A percentile compares a stretch with the other conserved stretches of the same genome.
Conservation (phyloP, 2,113 vertebrate genomes). For the Hemiscyllium ocellatum region DNA sequence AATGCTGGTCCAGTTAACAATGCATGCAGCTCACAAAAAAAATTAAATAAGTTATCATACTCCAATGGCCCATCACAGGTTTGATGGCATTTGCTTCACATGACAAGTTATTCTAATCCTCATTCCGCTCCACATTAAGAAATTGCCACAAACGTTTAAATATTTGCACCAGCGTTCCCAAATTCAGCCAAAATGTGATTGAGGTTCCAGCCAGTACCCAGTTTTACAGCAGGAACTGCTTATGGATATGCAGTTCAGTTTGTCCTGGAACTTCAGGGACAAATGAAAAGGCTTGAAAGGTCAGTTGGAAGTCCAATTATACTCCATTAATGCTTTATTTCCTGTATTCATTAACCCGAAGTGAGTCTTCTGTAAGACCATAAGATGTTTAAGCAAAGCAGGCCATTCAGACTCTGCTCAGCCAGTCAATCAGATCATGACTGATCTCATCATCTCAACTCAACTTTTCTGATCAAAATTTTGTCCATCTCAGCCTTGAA, state of each 20-base stretch:
- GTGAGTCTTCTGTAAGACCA: background rate
- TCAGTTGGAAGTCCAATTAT: background rate
- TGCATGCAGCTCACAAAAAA: too few relatives aligned
- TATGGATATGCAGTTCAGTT: background rate
- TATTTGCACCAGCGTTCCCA: background rate
- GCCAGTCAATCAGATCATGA: too few relatives aligned
- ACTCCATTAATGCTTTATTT: background rate
- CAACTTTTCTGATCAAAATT: too few relatives aligned
- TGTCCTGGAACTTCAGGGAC: background rate
- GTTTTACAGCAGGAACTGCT: background rate
- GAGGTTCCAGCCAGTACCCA: background rate
- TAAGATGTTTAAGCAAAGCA: too few relatives aligned
- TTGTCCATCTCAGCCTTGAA: too few relatives aligned
- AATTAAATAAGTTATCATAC: background rate
- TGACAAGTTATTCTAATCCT: background rate
- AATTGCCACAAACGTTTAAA: background rate
- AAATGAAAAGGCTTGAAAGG: background rate
- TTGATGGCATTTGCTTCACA: background rate
- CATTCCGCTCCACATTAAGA: background rate
- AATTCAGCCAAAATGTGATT: background rate
- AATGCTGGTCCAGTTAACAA: too few relatives aligned
- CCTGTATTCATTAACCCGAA: background rate
- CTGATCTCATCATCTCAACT: too few relatives aligned
- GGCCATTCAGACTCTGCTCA: too few relatives aligned
- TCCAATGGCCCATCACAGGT: background rate